These are phyloP conservation scores for Trichonephila inaurata DNA, from an alignment of 1,140 invertebrate genomes.

Conservation along the genomic window DNA sequence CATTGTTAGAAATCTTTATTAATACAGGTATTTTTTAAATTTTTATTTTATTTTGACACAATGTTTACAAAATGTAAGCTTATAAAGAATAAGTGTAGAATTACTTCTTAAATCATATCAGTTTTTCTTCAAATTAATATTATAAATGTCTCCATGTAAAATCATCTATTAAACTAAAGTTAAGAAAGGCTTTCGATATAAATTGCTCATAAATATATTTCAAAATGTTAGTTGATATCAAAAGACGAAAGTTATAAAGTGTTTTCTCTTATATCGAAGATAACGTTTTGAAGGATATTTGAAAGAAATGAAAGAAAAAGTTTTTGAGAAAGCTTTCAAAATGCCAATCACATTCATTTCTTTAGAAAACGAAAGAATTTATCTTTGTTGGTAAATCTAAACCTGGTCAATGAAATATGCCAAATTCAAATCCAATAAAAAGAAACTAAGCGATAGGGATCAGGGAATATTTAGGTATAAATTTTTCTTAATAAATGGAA, in stretches of 20 bases:
- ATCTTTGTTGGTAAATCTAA: neutral
- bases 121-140: too few species aligned
- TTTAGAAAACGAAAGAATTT: neutral
- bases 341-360: conserved; percentile 38
- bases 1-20: too few species aligned
- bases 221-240: neutral
- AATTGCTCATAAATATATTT: neutral
- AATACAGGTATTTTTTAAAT: too few species aligned
- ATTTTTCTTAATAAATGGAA: neutral
- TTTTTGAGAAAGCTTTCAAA: neutral
- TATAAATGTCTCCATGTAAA: too few species aligned
- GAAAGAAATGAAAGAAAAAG: conserved; percentile 1
- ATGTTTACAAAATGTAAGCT: too few species aligned
- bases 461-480: neutral
- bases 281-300: neutral
- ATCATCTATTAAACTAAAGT: neutral
- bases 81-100: too few species aligned
- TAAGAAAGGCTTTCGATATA: neutral
- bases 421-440: neutral
- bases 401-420: neutral
- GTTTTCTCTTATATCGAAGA: neutral
- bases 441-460: neutral
- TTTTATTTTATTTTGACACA: too few species aligned
- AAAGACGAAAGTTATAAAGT: neutral
- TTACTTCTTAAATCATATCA: too few species aligned